These are phyloP conservation scores for Eupithecia inturbata DNA, from an alignment of 2,888 invertebrate genomes.

Conservation along the genomic window DNA sequence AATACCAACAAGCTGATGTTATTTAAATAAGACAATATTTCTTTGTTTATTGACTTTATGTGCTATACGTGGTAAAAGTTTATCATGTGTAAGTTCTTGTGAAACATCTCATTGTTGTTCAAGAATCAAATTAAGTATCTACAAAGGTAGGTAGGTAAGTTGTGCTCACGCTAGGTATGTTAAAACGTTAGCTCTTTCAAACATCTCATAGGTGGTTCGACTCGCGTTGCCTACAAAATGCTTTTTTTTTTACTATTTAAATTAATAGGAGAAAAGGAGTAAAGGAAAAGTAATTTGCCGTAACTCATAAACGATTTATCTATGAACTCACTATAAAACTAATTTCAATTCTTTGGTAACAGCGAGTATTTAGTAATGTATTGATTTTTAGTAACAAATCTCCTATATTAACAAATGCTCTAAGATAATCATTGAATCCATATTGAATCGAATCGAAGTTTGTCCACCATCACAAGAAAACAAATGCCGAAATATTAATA, in stretches of 20 bases:
- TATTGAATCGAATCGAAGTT: neutral
- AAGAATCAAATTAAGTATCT: neutral
- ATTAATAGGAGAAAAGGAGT: neutral
- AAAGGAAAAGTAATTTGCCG: neutral
- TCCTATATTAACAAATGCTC: neutral
- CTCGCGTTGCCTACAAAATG: neutral
- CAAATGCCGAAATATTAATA: neutral
- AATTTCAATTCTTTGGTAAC: too few species aligned
- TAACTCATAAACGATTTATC: neutral
- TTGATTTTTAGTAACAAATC: neutral
- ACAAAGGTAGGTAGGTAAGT: neutral
- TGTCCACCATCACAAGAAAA: neutral
- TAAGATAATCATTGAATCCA: neutral
- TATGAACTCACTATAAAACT: neutral
- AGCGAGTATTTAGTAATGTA: too few species aligned
- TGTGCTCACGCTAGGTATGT: neutral
- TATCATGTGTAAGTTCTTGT: neutral
- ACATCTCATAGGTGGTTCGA: neutral
- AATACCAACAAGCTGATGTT: constrained; percentile 6
- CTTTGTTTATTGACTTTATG: constrained; percentile 5
- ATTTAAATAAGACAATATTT: constrained; percentile 3
- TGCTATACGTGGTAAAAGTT: neutral
- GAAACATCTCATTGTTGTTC: neutral
- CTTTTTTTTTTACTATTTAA: too few species aligned
- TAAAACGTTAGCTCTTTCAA: neutral